A percentile compares a stretch with the other conserved stretches of the same genome.
These are phyloP conservation scores for Dioctria linearis DNA, from an alignment of 2,888 invertebrate species.

Conservation along the genomic window DNA sequence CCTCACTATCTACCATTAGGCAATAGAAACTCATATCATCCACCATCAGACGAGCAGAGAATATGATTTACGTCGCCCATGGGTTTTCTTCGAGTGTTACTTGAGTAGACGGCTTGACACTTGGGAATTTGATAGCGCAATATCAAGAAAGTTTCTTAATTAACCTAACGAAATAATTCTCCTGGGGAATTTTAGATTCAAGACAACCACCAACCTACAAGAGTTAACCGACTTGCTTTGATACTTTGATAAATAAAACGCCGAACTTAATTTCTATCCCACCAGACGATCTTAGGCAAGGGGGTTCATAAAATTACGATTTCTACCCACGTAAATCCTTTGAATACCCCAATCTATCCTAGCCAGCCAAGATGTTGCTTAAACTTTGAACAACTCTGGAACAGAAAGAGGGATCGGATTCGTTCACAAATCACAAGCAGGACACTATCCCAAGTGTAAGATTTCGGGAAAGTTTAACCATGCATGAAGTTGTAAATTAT, in stretches of 20 bases:
- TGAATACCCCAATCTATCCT: background rate
- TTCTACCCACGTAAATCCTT: conserved; percentile 7
- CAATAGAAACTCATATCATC: background rate
- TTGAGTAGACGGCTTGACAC: conserved; percentile 43
- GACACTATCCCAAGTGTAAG: conserved; percentile 51
- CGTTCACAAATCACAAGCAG: conserved; percentile 42
- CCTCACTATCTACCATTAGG: background rate
- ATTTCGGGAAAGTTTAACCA: conserved; percentile 51
- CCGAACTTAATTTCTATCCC: conserved; percentile 9
- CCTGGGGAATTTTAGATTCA: conserved; percentile 1
- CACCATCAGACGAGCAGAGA: background rate
- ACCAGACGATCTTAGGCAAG: background rate
- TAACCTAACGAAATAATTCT: conserved; percentile 25
- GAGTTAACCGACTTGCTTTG: background rate
- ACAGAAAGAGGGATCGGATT: background rate
- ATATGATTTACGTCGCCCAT: conserved; percentile 14
- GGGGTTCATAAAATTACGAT: background rate
- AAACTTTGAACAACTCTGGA: conserved; percentile 24
- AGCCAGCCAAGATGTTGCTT: conserved; percentile 39
- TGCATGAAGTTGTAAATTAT: conserved; percentile 53
- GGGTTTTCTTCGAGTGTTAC: conserved; percentile 12
- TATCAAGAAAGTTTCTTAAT: conserved; percentile 32
- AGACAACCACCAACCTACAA: background rate
- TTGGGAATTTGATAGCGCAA: conserved; percentile 45
- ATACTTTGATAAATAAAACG: conserved; percentile 20